Percentiles rank a stretch among this genome's conserved stretches.
Evolutionary conservation across 64 coral and sea anemone genomes (phyloP).

Genomic region (Porites australiensis): DNA sequence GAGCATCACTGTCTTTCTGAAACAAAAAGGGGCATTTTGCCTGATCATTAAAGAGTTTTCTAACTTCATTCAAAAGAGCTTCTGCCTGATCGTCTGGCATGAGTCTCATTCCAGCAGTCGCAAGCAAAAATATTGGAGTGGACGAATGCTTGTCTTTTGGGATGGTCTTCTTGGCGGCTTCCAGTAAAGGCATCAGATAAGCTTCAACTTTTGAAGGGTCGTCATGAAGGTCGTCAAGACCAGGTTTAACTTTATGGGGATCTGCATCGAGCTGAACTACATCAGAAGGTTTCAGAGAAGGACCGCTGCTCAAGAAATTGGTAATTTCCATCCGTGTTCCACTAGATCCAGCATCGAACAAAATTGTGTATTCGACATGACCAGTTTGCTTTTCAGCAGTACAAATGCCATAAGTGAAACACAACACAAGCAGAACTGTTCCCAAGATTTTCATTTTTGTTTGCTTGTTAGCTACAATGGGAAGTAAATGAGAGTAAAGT

Average conservation of each 20-base stretch:
- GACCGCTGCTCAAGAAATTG: background rate
- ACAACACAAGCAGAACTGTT: background rate
- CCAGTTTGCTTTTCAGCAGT: background rate
- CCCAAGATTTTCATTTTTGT: background rate
- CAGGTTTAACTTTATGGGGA: background rate
- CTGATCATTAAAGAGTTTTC: slow-evolving; percentile 3
- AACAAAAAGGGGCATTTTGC: slow-evolving; percentile 14
- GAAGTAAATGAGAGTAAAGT: background rate
- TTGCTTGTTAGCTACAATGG: background rate
- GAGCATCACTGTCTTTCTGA: background rate
- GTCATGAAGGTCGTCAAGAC: background rate
- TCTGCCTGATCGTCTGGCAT: slow-evolving; percentile 1
- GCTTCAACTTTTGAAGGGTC: slow-evolving; percentile 8
- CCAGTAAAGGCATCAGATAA: background rate
- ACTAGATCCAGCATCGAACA: slow-evolving; percentile 14
- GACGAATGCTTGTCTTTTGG: slow-evolving; percentile 23
- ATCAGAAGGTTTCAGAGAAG: background rate
- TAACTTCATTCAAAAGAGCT: slow-evolving; percentile 31
- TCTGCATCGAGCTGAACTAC: background rate
- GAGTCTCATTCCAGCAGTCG: slow-evolving; percentile 19
- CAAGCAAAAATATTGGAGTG: slow-evolving; percentile 3
- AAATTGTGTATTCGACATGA: background rate
- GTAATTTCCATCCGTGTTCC: slow-evolving; percentile 12
- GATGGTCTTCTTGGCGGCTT: slow-evolving; percentile 9
- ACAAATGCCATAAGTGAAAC: background rate